phyloP scores from a whole-genome alignment of 1,140 invertebrate genomes.

The Antheraea mylitta region DNA sequence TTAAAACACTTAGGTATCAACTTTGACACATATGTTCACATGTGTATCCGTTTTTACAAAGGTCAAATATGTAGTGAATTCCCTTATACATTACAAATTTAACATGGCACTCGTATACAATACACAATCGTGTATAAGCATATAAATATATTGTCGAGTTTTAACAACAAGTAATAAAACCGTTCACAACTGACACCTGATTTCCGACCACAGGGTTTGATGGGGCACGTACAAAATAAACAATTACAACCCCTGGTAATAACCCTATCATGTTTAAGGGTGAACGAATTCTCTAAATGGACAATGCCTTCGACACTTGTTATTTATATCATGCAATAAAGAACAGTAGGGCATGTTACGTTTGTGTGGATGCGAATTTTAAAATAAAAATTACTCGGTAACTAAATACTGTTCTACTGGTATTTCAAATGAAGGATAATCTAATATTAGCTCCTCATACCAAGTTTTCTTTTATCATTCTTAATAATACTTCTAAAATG shows the following conservation, averaged over 20 bases:
- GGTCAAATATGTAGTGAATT: not conserved
- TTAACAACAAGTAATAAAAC: not conserved
- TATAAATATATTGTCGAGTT: not conserved
- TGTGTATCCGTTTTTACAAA: not conserved
- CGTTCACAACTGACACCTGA: conserved; percentile 6
- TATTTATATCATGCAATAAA: not conserved
- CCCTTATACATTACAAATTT: not conserved
- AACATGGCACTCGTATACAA: not conserved
- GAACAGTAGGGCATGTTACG: not conserved
- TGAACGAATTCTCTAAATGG: conserved; percentile 30
- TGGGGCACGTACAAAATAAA: conserved; percentile 17
- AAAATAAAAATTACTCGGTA: not conserved
- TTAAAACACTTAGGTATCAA: too few relatives aligned
- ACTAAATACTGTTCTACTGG: not conserved
- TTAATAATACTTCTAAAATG: too few relatives aligned
- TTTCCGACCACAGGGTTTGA: conserved; percentile 15
- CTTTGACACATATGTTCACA: too few relatives aligned
- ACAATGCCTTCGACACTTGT: conserved; percentile 1
- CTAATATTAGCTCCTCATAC: too few relatives aligned
- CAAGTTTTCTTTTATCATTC: too few relatives aligned
- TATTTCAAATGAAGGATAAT: too few relatives aligned
- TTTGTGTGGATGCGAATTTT: not conserved
- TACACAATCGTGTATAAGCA: not conserved
- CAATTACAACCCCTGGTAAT: conserved; percentile 26
- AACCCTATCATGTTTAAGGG: conserved; percentile 27